Percentiles rank a stretch among this genome's conserved stretches.
These are phyloP conservation scores for Drosophila cardini DNA, from an alignment of 1,140 invertebrate species.

Conservation along the genomic window DNA sequence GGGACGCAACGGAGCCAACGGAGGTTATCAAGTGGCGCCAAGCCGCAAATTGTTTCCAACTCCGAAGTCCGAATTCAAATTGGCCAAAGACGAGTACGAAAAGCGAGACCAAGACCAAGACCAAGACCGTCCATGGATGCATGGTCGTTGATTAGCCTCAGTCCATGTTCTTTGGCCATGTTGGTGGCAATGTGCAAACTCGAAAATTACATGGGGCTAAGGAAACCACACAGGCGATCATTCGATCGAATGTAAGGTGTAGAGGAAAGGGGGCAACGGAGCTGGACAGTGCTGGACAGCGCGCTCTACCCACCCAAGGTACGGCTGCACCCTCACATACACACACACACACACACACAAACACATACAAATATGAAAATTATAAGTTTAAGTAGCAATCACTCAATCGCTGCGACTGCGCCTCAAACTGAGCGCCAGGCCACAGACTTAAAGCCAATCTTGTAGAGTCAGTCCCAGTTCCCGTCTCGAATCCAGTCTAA, in stretches of 20 bases:
- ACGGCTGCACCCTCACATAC: constrained; percentile 51
- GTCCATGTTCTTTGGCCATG: constrained; percentile 73
- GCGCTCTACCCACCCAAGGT: constrained; percentile 60
- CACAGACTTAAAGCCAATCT: neutral
- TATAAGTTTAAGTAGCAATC: constrained; percentile 85
- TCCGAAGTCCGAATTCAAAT: constrained; percentile 72
- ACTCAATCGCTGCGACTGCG: constrained; percentile 81
- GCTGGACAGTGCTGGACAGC: constrained; percentile 4
- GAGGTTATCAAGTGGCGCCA: constrained; percentile 83
- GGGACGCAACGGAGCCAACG: constrained; percentile 31
- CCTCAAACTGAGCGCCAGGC: constrained; percentile 37
- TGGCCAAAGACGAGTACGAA: constrained; percentile 47
- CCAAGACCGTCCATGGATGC: neutral
- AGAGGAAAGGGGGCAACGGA: neutral
- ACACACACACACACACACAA: constrained; percentile 38
- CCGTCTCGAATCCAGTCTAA: constrained; percentile 11
- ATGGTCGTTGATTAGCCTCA: constrained; percentile 58
- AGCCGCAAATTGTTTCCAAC: constrained; percentile 79
- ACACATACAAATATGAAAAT: constrained; percentile 83
- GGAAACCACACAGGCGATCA: constrained; percentile 13
- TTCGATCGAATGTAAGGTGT: neutral
- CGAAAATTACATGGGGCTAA: constrained; percentile 75
- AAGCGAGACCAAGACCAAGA: neutral
- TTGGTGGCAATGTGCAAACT: constrained; percentile 83
- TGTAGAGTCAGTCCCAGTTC: neutral